Base-by-base conservation (phyloP, 1,140 invertebrate genomes). In the Ceratosolen solmsi region DNA sequence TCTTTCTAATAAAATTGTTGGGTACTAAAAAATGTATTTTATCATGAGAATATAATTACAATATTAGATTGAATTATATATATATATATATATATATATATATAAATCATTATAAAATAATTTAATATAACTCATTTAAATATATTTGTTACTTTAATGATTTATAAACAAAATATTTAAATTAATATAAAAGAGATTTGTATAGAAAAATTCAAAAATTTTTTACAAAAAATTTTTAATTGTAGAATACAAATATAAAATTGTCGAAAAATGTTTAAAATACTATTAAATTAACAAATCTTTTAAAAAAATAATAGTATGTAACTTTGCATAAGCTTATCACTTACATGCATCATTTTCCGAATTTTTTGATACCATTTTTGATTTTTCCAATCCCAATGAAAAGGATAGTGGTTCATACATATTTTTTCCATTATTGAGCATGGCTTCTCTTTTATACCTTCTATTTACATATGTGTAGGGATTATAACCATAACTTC, bases 1-100 rank as follows among this genome's bases (percentile, higher is more conserved):
- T 81, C 17, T 20, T 81, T 56, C 79, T 56, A 1, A 51, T 74
- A 1, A 80, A 74, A 38, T n/a, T 63, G 0, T 63, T 25, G 9
- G 58, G 46, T 25, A 13, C 79, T 80, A 25, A 63, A 80, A 80
- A 9, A 79, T 25, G 71, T 9, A 77, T 54, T 79, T 65, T 36
- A 22, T 71, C 36, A 49, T 49, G 27, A 20, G 7, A 17, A 4
- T 71, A 25, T 15, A 71, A n/a, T 71, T 27, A 49, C n/a, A 27
- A 49, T 27, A 49, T 49, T 8, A 38, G 4, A 63, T 13, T 25
- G 25, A 63, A 30, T 5, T 63, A 63, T 63, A 3, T 27, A 63
- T 27, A 13, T 27, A 63, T 27, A 63, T 71, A n/a, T 71, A 25
- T n/a, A 49, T 25, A 33, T 68, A 9, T 46, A 70, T 20, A 41